These are phyloP conservation scores for Vespertilio murinus DNA, from an alignment of 2,797 vertebrate genomes.

Conservation along the genomic window DNA sequence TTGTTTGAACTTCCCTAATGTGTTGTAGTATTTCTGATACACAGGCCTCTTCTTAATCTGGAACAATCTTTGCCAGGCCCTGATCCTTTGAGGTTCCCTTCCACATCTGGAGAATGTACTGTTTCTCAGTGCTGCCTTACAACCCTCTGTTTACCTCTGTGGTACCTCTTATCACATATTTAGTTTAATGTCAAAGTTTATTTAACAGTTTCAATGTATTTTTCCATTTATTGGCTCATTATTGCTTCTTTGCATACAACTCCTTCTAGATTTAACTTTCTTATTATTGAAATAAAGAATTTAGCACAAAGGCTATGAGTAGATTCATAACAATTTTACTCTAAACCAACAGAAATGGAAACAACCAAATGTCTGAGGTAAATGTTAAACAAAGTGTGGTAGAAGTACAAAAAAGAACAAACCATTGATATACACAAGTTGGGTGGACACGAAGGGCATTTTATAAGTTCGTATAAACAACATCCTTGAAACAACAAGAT, in stretches of 20 bases:
- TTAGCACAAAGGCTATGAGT: background rate
- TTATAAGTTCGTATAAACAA: background rate
- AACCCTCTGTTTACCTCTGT: background rate
- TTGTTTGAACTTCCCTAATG: background rate
- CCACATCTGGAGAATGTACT: background rate
- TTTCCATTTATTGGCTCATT: background rate
- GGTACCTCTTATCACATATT: background rate
- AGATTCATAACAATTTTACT: background rate
- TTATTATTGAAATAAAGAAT: background rate
- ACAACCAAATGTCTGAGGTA: background rate
- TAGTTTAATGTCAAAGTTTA: background rate
- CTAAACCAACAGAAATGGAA: conserved; percentile 2
- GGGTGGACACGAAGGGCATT: background rate
- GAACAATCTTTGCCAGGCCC: background rate
- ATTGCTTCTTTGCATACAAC: background rate
- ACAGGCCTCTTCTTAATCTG: background rate
- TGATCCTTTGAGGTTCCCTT: background rate
- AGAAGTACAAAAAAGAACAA: background rate
- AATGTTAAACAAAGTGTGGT: background rate
- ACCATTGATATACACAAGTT: background rate
- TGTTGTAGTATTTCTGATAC: background rate
- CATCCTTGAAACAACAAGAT: background rate
- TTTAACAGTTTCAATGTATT: background rate
- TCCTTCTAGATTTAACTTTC: background rate
- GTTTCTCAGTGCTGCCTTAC: background rate